Percentiles rank a stretch among this genome's conserved stretches.
Conservation (phyloP, 2,888 invertebrate species). For the Dolichopus griseipennis region DNA sequence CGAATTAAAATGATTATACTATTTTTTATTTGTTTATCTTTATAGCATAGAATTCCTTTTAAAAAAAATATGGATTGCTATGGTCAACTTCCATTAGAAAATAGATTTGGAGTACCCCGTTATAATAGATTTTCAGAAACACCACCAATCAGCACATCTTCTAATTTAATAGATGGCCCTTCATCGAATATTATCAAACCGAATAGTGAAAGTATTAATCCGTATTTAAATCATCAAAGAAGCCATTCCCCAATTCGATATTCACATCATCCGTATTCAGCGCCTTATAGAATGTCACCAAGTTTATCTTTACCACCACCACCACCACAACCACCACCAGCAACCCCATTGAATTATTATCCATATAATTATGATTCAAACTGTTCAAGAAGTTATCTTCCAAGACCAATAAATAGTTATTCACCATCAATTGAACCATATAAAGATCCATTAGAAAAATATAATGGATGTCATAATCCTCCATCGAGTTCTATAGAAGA, state of each 20-base stretch:
- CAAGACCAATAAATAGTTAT: neutral
- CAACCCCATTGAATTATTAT: neutral
- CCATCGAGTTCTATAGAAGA: neutral
- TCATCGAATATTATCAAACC: neutral
- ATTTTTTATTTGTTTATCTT: too few species aligned
- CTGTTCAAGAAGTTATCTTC: neutral
- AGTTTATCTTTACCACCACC: constrained; percentile 15
- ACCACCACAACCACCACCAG: constrained; percentile 7
- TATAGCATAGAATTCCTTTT: too few species aligned
- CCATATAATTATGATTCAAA: neutral
- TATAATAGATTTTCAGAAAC: constrained; percentile 8
- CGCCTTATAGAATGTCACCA: constrained; percentile 13
- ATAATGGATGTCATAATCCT: neutral
- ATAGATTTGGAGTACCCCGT: constrained; percentile 10
- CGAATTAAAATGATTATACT: too few species aligned
- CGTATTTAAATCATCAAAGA: neutral
- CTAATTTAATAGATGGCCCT: neutral
- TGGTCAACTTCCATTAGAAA: constrained; percentile 15
- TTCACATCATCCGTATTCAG: constrained; percentile 9
- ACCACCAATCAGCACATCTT: neutral
- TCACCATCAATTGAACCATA: neutral
- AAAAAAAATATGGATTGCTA: constrained; percentile 16
- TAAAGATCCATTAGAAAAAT: neutral
- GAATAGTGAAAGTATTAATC: neutral
- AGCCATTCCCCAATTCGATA: neutral